Percentiles rank a stretch among this genome's conserved stretches.
Conservation (phyloP, 2,113 vertebrate genomes). For the Holacanthus passer region DNA sequence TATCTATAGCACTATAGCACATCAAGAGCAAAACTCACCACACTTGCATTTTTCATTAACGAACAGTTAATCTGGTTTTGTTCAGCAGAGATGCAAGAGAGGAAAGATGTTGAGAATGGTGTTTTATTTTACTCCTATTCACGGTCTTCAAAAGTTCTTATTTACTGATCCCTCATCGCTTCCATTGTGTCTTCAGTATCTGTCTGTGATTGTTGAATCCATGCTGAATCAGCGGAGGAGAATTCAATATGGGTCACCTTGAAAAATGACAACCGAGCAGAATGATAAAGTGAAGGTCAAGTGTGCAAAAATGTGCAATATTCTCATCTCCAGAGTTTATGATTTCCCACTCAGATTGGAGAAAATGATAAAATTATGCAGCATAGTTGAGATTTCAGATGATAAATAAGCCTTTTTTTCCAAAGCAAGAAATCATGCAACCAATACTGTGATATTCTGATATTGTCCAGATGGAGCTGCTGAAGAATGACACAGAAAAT, state of each 20-base stretch:
- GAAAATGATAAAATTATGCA: not conserved
- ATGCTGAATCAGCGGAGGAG: slow-evolving; percentile 34
- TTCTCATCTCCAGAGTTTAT: not conserved
- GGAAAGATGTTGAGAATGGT: slow-evolving; percentile 9
- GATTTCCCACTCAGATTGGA: not conserved
- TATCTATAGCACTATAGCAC: not conserved
- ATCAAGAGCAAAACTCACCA: slow-evolving; percentile 19
- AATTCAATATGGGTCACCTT: slow-evolving; percentile 36
- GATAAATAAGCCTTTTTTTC: not conserved
- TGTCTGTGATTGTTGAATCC: slow-evolving; percentile 10
- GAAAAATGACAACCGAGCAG: slow-evolving; percentile 14
- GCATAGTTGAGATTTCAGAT: not conserved
- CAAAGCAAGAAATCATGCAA: not conserved
- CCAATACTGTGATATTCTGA: not conserved
- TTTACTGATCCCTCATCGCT: slow-evolving; percentile 47
- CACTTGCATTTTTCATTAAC: slow-evolving; percentile 37
- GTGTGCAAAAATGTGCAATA: not conserved
- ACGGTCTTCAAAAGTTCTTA: slow-evolving; percentile 22
- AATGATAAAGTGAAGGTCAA: slow-evolving; percentile 14
- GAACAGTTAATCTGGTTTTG: slow-evolving; percentile 30
- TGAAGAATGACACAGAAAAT: not conserved
- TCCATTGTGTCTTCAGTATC: slow-evolving; percentile 1
- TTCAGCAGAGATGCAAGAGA: slow-evolving; percentile 39
- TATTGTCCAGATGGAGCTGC: not conserved
- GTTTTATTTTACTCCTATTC: slow-evolving; percentile 24